Evolutionary conservation across 2,113 vertebrate genomes (phyloP).

Genomic region (Laticauda laticaudata): DNA sequence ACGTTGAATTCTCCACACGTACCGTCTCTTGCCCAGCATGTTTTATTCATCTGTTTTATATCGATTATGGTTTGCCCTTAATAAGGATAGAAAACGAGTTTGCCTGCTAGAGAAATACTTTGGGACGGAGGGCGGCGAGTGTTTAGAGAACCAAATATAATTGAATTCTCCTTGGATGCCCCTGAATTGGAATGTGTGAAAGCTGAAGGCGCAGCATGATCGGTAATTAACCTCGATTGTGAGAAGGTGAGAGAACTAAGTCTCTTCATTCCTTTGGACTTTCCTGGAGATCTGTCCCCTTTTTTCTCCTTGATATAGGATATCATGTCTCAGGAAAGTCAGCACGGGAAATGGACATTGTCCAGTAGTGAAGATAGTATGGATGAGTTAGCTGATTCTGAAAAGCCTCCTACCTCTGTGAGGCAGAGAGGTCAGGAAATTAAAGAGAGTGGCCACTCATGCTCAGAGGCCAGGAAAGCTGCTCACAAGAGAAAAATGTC

Average conservation of each 20-base stretch:
- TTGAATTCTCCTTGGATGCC: no score
- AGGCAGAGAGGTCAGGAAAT: fast-evolving
- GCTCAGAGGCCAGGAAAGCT: conserved; percentile 81
- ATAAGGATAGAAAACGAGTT: neutral
- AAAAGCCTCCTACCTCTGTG: conserved; percentile 56
- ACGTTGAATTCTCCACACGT: neutral
- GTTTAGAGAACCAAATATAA: no score
- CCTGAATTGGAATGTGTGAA: neutral
- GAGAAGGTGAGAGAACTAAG: neutral
- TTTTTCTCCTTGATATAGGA: neutral
- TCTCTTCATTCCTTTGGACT: neutral
- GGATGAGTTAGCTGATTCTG: conserved; percentile 72
- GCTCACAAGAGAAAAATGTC: conserved; percentile 73
- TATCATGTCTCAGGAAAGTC: conserved; percentile 78
- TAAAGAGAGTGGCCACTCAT: conserved; percentile 36
- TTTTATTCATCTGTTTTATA: neutral
- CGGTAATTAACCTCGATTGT: fast-evolving
- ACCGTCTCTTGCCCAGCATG: neutral
- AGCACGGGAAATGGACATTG: conserved; percentile 88
- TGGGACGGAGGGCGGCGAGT: neutral
- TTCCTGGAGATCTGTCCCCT: neutral
- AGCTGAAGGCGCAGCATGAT: neutral
- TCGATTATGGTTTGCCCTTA: neutral
- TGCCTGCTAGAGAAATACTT: neutral
- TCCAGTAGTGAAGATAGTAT: conserved; percentile 95